phyloP scores from a whole-genome alignment of 2,113 vertebrate genomes.

The Nematolebias whitei region DNA sequence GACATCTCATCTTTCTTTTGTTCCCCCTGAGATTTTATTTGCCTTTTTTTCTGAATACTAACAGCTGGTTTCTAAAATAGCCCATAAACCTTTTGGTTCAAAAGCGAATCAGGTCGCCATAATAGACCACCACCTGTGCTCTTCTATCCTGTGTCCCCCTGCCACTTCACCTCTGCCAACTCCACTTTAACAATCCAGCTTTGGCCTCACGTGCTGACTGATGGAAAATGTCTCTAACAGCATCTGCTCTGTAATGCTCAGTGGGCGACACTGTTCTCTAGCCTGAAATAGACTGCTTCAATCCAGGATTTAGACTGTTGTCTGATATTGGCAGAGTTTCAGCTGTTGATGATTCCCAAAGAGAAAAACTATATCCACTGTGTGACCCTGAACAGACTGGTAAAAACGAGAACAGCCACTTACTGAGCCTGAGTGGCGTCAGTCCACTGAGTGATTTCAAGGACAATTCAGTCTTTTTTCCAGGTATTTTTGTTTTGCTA shows the following conservation, averaged over 20 bases:
- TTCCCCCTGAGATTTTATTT: slow-evolving; percentile 16
- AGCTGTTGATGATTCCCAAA: slow-evolving; percentile 27
- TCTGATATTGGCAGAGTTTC: slow-evolving; percentile 26
- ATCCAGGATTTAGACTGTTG: slow-evolving; percentile 35
- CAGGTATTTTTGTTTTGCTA: slow-evolving; percentile 43
- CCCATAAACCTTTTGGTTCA: slow-evolving; percentile 49
- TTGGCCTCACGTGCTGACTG: slow-evolving; percentile 69
- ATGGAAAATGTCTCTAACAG: slow-evolving; percentile 68
- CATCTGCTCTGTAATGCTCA: slow-evolving; percentile 68
- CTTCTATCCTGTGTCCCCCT: slow-evolving; percentile 35
- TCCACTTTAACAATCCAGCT: slow-evolving; percentile 34
- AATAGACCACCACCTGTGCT: slow-evolving; percentile 64
- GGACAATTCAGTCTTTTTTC: slow-evolving; percentile 36
- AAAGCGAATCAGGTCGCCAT: slow-evolving; percentile 56
- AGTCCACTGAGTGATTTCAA: slow-evolving; percentile 48
- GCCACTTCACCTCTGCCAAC: slow-evolving; percentile 39
- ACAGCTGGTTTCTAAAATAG: slow-evolving; percentile 59
- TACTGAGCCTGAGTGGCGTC: slow-evolving; percentile 31
- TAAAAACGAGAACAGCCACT: slow-evolving; percentile 27
- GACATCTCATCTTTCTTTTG: slow-evolving; percentile 20
- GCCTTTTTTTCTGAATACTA: slow-evolving; percentile 46
- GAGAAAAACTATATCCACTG: slow-evolving; percentile 40
- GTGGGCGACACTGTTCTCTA: slow-evolving; percentile 54
- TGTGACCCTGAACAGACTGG: slow-evolving; percentile 20
- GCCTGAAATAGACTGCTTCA: slow-evolving; percentile 18